Percentiles rank a stretch among this genome's conserved stretches.
These are phyloP conservation scores for Sardina pilchardus DNA, from an alignment of 2,113 vertebrate species.

Conservation along the genomic window DNA sequence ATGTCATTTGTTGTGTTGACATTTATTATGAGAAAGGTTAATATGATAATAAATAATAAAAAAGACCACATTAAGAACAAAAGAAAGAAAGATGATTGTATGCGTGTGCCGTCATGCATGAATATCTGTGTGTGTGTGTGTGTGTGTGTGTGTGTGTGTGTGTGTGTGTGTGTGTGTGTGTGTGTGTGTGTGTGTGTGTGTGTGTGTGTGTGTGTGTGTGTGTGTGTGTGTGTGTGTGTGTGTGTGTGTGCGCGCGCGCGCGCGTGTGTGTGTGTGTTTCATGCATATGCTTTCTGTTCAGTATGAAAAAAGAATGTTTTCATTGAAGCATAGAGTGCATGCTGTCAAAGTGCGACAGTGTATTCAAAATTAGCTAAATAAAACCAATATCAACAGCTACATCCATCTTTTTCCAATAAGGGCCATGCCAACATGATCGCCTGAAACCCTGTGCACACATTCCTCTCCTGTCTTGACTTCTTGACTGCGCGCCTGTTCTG, in stretches of 20 bases:
- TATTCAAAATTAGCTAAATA: neutral
- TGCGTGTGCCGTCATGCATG: neutral
- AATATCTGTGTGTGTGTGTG: neutral
- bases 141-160: conserved; percentile 20
- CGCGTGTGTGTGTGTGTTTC: conserved; percentile 14
- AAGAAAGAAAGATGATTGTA: conserved; percentile 34
- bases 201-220: neutral
- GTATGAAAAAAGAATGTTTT: neutral
- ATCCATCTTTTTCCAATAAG: neutral
- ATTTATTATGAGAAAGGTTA: neutral
- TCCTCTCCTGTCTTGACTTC: conserved; percentile 17
- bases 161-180: neutral
- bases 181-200: neutral
- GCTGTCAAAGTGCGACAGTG: neutral
- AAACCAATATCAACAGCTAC: neutral
- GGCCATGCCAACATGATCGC: neutral
- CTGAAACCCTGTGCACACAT: neutral
- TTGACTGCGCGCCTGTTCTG: neutral
- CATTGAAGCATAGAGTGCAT: neutral
- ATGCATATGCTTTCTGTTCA: neutral
- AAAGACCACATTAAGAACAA: neutral
- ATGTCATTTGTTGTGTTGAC: neutral
- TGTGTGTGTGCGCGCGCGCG: conserved; percentile 12
- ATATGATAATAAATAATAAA: no score
- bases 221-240: no score